Evolutionary conservation across 2,888 invertebrate genomes (phyloP).

Genomic region (Lepetodrilus schrolli): DNA sequence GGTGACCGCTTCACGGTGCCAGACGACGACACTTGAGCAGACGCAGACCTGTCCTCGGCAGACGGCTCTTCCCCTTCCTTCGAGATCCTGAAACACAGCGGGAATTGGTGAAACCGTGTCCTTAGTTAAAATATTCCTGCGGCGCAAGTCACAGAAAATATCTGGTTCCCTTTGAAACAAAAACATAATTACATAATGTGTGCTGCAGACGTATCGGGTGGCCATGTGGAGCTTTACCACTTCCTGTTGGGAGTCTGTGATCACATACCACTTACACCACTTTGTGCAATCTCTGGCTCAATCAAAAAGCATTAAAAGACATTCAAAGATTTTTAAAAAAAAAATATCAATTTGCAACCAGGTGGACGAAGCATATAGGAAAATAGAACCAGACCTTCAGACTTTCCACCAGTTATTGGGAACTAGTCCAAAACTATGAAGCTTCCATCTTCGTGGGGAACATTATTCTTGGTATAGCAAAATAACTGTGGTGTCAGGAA

Average conservation of each 20-base stretch:
- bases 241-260: not conserved
- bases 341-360: too few species aligned
- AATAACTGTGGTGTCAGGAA: too few species aligned
- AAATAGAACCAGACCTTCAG: not conserved
- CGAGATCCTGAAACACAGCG: not conserved
- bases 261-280: not conserved
- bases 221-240: not conserved
- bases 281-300: not conserved
- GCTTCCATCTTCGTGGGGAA: not conserved
- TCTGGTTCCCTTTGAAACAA: not conserved
- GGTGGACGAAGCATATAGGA: not conserved
- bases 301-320: not conserved
- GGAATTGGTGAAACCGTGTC: not conserved
- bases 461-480: not conserved
- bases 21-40: not conserved
- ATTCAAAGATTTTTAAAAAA: not conserved
- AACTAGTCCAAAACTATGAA: not conserved
- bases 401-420: not conserved
- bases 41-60: not conserved
- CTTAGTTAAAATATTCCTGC: not conserved
- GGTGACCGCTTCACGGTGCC: not conserved
- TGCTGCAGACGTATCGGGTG: not conserved
- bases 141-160: not conserved
- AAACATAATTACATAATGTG: conserved; percentile 2
- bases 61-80: not conserved